Base-by-base conservation (phyloP, 2,888 invertebrate genomes). In the Erebia aethiops region DNA sequence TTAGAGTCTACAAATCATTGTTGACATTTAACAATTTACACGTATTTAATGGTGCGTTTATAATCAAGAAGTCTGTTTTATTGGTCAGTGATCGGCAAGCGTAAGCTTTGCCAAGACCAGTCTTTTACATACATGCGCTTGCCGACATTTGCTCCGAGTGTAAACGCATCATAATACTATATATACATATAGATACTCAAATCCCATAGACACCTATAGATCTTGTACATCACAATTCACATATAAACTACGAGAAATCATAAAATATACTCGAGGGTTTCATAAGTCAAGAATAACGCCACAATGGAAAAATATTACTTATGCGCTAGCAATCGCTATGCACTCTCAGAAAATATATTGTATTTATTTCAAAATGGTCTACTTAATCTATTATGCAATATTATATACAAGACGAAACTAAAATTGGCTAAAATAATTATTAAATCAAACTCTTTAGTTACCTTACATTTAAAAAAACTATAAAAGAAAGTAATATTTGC, bases 341-440 rank as follows among this genome's bases (percentile, higher is more conserved):
- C 64, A 65, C 26, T 61, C 26, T 71, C 67, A 64, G 64, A 82
- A 83, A 81, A 77, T 71, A 85, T 35, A 7, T 35, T 88, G 86
- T 71, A 85, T 88, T 86, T 71, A 85, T 88, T 86, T 83, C 75
- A 86, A 84, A 82, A 78, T 84, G 83, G 78, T 82, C 88, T 88
- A 90, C 89, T 88, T 89, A 89, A 72, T 78, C 82, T 85, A 85
- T 79, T 78, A 74, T 75, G 74, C 76, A 77, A 75, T 84, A 81
- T 82, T 88, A 90, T 90, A 83, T 89, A 91, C 89, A 90, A 72
- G 83, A 84, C 84, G 84, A 83, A 87, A 84, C 82, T 82, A 81
- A 84, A 84, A 82, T 86, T 86, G 78, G 82, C 89, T 89, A 89
- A 87, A 86, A 81, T 81, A 85, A 81, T 54, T 81, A 82, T 83